Evolutionary conservation across 2,797 vertebrate genomes (phyloP).

Genomic region (Huso huso): DNA sequence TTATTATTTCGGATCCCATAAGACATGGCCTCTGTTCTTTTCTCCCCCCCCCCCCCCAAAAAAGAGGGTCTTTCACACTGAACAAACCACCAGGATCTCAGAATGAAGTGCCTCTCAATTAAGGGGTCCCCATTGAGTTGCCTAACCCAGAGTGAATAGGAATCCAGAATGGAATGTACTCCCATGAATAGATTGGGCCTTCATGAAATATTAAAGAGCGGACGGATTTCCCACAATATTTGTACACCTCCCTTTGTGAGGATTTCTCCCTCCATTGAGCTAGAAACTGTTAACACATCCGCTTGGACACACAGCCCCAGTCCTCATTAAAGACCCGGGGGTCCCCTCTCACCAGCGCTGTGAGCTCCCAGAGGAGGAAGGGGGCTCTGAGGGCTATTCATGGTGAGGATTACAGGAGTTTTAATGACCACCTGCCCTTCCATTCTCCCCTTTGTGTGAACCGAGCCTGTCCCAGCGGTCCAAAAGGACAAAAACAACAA

Average conservation of each 20-base stretch:
- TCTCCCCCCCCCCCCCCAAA: conserved; percentile 52
- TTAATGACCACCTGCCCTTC: conserved; percentile 70
- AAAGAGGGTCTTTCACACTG: conserved; percentile 51
- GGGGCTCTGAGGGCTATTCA: conserved; percentile 56
- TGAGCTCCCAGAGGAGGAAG: conserved; percentile 31
- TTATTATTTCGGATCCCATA: conserved; percentile 50
- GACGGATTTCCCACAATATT: conserved; percentile 92
- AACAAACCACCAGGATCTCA: conserved; percentile 72
- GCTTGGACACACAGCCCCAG: conserved; percentile 63
- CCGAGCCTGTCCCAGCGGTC: conserved; percentile 45
- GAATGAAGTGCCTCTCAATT: conserved; percentile 90
- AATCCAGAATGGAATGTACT: conserved; percentile 79
- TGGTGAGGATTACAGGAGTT: conserved; percentile 59
- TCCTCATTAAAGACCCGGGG: conserved; percentile 58
- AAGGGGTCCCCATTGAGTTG: conserved; percentile 83
- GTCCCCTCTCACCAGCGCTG: conserved; percentile 40
- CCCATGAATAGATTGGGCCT: conserved; percentile 76
- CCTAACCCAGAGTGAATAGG: conserved; percentile 66
- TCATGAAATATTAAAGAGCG: conserved; percentile 78
- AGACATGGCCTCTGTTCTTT: conserved; percentile 67
- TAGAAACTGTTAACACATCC: conserved; percentile 88
- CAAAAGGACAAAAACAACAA: not conserved
- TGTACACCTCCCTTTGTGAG: conserved; percentile 84
- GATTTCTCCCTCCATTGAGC: conserved; percentile 90
- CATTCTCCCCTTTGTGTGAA: conserved; percentile 42